Evolutionary conservation across 1,140 invertebrate genomes (phyloP).

Genomic region (Phocides pigmalion): DNA sequence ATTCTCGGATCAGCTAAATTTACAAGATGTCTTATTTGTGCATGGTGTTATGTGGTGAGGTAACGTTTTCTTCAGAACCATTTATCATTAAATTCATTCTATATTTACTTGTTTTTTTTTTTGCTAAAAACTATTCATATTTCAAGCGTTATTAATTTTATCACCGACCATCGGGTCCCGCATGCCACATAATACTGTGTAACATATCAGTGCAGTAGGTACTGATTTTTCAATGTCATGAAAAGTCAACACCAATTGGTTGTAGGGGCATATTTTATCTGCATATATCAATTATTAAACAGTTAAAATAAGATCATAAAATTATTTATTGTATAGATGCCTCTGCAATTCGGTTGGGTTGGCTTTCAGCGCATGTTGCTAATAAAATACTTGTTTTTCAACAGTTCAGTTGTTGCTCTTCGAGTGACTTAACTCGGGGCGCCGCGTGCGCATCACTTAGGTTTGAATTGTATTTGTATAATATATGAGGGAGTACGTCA

Average conservation of each 20-base stretch:
- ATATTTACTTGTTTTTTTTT: slow-evolving; percentile 1
- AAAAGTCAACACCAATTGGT: slow-evolving; percentile 71
- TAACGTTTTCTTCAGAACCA: slow-evolving; percentile 37
- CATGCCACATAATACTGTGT: slow-evolving; percentile 82
- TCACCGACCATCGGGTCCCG: slow-evolving; percentile 44
- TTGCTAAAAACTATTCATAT: slow-evolving; percentile 1
- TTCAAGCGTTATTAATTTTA: slow-evolving; percentile 31
- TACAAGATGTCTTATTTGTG: slow-evolving; percentile 44
- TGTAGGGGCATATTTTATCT: slow-evolving; percentile 55
- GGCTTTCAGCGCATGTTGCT: slow-evolving; percentile 79
- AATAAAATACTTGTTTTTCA: slow-evolving; percentile 84
- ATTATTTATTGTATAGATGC: slow-evolving; percentile 33
- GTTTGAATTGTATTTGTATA: slow-evolving; percentile 82
- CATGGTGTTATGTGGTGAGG: slow-evolving; percentile 79
- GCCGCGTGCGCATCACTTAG: slow-evolving; percentile 81
- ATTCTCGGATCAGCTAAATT: slow-evolving; percentile 44
- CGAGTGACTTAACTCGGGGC: slow-evolving; percentile 82
- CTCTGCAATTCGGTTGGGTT: slow-evolving; percentile 66
- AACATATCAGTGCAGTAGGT: slow-evolving; percentile 46
- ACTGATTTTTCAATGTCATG: slow-evolving; percentile 68
- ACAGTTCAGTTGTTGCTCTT: slow-evolving; percentile 82
- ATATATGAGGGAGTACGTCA: slow-evolving; percentile 78
- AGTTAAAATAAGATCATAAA: slow-evolving; percentile 1
- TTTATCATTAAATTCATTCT: slow-evolving; percentile 26
- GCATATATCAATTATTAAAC: background rate